Evolutionary conservation across 2,113 vertebrate species (phyloP), one percentile per base, ranked within the genome.

Genomic region (Sinocyclocheilus maitianheensis): DNA sequence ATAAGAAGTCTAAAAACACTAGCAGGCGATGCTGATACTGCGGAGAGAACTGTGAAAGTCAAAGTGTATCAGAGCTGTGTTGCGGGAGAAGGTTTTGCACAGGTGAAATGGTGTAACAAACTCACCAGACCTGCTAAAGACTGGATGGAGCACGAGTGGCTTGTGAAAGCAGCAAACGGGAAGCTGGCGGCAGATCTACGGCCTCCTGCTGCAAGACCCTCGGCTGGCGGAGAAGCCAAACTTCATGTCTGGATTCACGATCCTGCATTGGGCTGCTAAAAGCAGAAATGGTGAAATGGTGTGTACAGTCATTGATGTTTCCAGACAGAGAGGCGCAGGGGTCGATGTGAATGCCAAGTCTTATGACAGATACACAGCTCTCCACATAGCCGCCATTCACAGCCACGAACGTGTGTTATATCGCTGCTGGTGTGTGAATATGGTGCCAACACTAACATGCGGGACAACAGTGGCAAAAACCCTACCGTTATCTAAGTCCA

Each of bases 181-280:
- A 37, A 94, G 94, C 82, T 98, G 97, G 98, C 96, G 94, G 71
- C 96, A 96, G 43, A 92, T 98, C 20, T 92, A 95, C 0, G 94
- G 94, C 81, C 88, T 99, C 74, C 92, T 99, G 69, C 92, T 97
- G 90, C 91, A 92, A 3, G 96, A 99, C 5, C 48, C 91, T 7
- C 92, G 92, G 43, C 90, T 99, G 88, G 96, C 94, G 0, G 93
- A 93, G 62, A 97, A 94, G 79, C 95, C 92, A 84, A 97, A 97
- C 90, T 99, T 99, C 93, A 96, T 98, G 88, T 97, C 96, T 0
- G 98, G 98, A 0, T 99, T 97, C 94, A 99, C 97, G 0, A 97
- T 96, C 0, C 92, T 99, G 48, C 98, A 99, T 89, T 99, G 98
- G 98, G 97, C 97, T 0, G 97, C 97, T 46, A 99, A 99, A 90